Conservation (phyloP, 2,113 vertebrate genomes). For the Agapornis roseicollis region DNA sequence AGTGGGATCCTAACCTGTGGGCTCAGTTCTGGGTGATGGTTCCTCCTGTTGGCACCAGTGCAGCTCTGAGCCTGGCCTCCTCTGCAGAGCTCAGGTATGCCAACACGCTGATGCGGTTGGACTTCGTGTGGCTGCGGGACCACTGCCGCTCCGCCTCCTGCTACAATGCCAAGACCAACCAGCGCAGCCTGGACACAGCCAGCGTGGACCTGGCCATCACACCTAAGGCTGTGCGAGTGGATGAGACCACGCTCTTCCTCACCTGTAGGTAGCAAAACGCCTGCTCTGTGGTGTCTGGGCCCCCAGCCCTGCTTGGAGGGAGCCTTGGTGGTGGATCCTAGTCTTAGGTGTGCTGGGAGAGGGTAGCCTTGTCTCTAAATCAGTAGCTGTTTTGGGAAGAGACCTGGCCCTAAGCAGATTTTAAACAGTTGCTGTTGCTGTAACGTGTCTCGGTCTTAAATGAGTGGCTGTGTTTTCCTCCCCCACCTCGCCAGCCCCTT, state of each 20-base stretch:
- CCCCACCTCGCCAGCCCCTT: background rate
- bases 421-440: background rate
- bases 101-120: conserved; percentile 78
- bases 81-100: conserved; percentile 77
- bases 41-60: background rate
- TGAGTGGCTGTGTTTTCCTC: background rate
- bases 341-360: background rate
- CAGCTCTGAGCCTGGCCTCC: background rate
- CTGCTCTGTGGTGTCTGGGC: rapidly evolving
- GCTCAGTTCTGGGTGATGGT: background rate
- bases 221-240: conserved; percentile 73
- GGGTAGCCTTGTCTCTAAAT: background rate
- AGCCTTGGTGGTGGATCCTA: rapidly evolving
- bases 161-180: conserved; percentile 85
- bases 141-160: conserved; percentile 88
- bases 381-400: background rate
- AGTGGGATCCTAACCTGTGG: rapidly evolving
- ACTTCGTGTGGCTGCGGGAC: conserved; percentile 92
- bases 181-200: conserved; percentile 88
- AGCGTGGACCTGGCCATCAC: conserved; percentile 84
- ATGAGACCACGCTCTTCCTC: conserved; percentile 79
- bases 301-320: background rate
- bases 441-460: background rate
- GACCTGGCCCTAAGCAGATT: background rate
- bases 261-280: conserved; percentile 79